A percentile compares a stretch with the other conserved stretches of the same genome.
Evolutionary conservation across 2,797 vertebrate genomes (phyloP).

Genomic region (Scyliorhinus canicula): DNA sequence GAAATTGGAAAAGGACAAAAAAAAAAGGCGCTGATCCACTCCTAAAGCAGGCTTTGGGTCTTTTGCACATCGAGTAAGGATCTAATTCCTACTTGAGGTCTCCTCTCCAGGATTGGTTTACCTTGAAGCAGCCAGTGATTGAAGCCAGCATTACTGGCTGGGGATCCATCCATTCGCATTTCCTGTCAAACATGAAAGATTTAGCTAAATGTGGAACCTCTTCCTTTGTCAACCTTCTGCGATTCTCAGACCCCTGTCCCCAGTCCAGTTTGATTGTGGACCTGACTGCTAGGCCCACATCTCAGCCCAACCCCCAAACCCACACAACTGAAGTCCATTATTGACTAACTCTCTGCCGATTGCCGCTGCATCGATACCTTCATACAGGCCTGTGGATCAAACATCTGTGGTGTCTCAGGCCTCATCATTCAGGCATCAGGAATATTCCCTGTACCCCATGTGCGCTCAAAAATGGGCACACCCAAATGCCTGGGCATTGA

Average conservation of each 20-base stretch:
- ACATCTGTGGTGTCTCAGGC: not conserved
- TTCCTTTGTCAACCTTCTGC: not conserved
- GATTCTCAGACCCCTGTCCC: not conserved
- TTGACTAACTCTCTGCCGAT: not conserved
- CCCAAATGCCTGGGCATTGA: not conserved
- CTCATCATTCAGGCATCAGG: not conserved
- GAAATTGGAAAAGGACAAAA: not conserved
- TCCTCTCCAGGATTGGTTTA: not conserved
- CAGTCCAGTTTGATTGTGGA: not conserved
- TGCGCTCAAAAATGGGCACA: not conserved
- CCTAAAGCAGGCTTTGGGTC: not conserved
- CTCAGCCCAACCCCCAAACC: not conserved
- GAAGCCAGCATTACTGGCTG: not conserved
- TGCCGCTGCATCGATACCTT: not conserved
- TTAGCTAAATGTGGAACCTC: not conserved
- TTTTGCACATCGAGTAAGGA: not conserved
- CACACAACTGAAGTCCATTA: not conserved
- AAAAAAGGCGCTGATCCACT: not conserved
- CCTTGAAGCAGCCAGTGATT: not conserved
- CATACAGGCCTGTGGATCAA: not conserved
- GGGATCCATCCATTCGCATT: not conserved
- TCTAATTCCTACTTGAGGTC: not conserved
- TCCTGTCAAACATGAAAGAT: not conserved
- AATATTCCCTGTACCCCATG: not conserved
- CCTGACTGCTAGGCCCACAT: not conserved